Conservation (phyloP, 2,888 invertebrate genomes). For the Ectemnius continuus region DNA sequence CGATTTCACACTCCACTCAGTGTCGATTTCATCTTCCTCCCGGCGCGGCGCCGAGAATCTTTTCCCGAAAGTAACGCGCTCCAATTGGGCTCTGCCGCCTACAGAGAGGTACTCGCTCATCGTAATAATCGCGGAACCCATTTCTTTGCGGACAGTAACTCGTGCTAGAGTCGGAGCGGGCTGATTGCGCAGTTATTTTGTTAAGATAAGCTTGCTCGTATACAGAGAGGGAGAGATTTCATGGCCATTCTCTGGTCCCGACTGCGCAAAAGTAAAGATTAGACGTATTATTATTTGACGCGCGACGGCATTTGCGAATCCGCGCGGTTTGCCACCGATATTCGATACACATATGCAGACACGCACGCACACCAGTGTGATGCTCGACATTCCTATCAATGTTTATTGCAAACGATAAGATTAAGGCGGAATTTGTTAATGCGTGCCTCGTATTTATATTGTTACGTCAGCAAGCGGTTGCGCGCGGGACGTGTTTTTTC, state of each 20-base stretch:
- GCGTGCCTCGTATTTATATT: constrained; percentile 70
- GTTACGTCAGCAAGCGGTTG: constrained; percentile 68
- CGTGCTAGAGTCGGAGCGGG: constrained; percentile 51
- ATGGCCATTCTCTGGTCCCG: constrained; percentile 51
- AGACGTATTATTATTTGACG: constrained; percentile 71
- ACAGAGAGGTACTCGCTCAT: neutral
- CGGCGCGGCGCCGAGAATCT: neutral
- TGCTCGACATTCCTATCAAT: constrained; percentile 73
- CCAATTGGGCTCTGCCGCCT: neutral
- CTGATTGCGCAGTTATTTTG: constrained; percentile 72
- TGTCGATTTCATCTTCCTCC: neutral
- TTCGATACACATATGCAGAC: too few species aligned
- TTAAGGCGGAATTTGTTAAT: constrained; percentile 72
- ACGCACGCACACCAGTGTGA: constrained; percentile 62
- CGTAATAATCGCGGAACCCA: neutral
- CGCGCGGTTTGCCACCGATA: constrained; percentile 1
- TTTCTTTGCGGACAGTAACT: constrained; percentile 38
- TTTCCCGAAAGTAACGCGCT: neutral
- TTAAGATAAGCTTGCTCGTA: constrained; percentile 63
- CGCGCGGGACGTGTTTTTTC: constrained; percentile 53
- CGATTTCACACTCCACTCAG: too few species aligned
- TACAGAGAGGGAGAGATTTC: constrained; percentile 28
- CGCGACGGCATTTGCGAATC: constrained; percentile 46
- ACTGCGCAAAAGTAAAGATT: constrained; percentile 59
- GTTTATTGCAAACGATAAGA: constrained; percentile 76